Conservation (phyloP, 2,113 vertebrate species). For the Apodemus sylvaticus region DNA sequence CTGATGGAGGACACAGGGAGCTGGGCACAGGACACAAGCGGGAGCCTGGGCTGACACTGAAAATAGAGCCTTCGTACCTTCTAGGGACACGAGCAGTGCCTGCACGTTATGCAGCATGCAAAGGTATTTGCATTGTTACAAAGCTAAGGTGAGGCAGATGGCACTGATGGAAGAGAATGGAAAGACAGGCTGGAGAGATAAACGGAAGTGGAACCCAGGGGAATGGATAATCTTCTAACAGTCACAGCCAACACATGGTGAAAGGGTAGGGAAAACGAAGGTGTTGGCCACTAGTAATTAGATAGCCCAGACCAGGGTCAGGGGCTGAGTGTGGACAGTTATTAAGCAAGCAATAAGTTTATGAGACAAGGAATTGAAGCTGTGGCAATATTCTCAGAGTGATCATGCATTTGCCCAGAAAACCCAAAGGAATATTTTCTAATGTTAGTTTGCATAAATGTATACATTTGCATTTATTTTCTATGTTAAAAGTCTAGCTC, state of each 20-base stretch:
- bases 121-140: background rate
- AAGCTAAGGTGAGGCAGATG: background rate
- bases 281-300: background rate
- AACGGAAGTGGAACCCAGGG: background rate
- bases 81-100: background rate
- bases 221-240: background rate
- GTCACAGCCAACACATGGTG: background rate
- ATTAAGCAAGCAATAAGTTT: background rate
- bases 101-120: background rate
- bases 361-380: background rate
- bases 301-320: background rate
- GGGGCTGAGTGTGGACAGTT: background rate
- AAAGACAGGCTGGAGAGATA: slow-evolving; percentile 35
- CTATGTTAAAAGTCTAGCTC: background rate
- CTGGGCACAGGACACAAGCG: background rate
- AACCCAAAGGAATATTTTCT: slow-evolving; percentile 46
- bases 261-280: background rate
- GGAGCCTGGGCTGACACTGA: background rate
- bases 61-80: background rate
- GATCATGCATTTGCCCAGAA: slow-evolving; percentile 35
- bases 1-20: background rate
- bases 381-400: background rate
- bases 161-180: background rate
- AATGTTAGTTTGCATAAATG: slow-evolving; percentile 38
- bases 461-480: slow-evolving; percentile 38